Evolutionary conservation across 2,888 invertebrate species (phyloP), one percentile per base, ranked within the genome.

Genomic region (Minunthozetes semirufus): DNA sequence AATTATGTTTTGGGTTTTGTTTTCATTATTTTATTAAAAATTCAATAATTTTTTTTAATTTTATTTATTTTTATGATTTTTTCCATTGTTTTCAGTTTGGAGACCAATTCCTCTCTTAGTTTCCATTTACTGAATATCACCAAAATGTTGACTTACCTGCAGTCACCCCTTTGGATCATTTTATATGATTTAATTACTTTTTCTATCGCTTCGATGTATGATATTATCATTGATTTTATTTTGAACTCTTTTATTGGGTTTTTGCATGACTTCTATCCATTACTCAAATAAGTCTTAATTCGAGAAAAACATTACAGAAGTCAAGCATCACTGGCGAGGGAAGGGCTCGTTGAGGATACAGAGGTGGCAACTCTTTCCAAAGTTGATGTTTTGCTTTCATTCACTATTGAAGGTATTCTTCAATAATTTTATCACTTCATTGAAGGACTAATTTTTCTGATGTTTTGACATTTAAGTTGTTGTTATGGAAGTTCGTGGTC

Each of bases 401-500:
- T 97, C 86, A 94, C 94, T 84, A 87, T 97, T 79, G 75, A 75
- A 75, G 75, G 75, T 75, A 71, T 56, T 38, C 19, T 13, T 38
- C 22, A 5, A 56, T 56, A 6, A 56, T 22, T 9, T 19, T 19
- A 56, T 46, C 19, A 56, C 8, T 25, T 61, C 9, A 72, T 42
- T 72, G 25, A 42, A 70, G n/a, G n/a, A n/a, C n/a, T 46, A 11
- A 25, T 17, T 9, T 17, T 2, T 19, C 11, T 19, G 42, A 42
- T 2, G 5, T 50, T 50, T 46, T 48, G 13, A 50, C 1, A 3
- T 5, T n/a, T n/a, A 93, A 93, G 94, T 97, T 79, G 92, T 99
- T 82, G 98, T 99, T 75, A 95, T 98, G 93, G 98, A 99, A 86
- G 98, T 99, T 74, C 94, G 97, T 84, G 96, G 96, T 80, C 87